These are phyloP conservation scores for Beaufortia kweichowensis DNA, from an alignment of 2,113 vertebrate genomes.

Conservation along the genomic window DNA sequence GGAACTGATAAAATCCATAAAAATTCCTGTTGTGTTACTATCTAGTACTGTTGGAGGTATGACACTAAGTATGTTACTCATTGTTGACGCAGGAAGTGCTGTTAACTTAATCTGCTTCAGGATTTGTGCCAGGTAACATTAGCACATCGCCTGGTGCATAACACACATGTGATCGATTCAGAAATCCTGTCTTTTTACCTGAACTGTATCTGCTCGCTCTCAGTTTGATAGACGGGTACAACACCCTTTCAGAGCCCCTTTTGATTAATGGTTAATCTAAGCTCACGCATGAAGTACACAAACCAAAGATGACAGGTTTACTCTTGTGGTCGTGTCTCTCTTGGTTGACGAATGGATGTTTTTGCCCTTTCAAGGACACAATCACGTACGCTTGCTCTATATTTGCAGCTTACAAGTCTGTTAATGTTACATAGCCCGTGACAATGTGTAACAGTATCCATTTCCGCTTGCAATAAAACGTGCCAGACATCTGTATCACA, in stretches of 20 bases:
- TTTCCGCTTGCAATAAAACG: not conserved
- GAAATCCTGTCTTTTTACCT: conserved; percentile 8
- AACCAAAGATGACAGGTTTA: not conserved
- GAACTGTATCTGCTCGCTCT: not conserved
- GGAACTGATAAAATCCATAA: too few species aligned
- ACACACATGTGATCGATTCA: not conserved
- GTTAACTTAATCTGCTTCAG: not conserved
- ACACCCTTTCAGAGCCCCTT: not conserved
- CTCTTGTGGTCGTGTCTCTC: conserved; percentile 7
- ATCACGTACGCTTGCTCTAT: not conserved
- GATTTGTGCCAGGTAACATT: conserved; percentile 2
- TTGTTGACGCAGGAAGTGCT: not conserved
- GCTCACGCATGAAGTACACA: not conserved
- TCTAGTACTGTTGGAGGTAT: not conserved
- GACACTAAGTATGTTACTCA: not conserved
- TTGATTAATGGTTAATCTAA: conserved; percentile 30
- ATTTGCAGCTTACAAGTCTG: not conserved
- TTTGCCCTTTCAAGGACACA: conserved; percentile 28
- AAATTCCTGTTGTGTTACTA: not conserved
- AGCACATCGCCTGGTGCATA: conserved; percentile 9
- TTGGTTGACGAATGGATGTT: not conserved
- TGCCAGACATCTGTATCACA: not conserved
- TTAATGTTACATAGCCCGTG: conserved; percentile 21
- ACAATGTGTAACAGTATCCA: conserved; percentile 7
- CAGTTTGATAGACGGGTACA: not conserved